phyloP scores from a whole-genome alignment of 2,888 invertebrate genomes.

The Drosophila siamana region DNA sequence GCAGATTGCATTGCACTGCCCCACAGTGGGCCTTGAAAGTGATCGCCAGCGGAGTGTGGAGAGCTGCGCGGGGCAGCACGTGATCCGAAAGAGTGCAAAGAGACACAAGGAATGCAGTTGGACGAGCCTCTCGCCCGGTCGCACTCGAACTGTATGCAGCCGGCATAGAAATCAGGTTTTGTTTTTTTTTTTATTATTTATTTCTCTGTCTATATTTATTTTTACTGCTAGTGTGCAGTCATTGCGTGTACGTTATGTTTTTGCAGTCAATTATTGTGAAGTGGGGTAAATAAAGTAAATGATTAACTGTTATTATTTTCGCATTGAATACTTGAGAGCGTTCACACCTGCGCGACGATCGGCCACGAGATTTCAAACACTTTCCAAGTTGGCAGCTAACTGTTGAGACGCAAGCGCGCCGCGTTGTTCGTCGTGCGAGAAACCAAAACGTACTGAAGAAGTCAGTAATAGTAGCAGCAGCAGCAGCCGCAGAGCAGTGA shows the following conservation, averaged over 20 bases:
- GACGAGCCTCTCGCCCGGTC: constrained; percentile 66
- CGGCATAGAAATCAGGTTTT: constrained; percentile 58
- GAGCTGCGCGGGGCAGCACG: constrained; percentile 39
- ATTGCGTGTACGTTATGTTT: neutral
- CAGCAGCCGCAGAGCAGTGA: constrained; percentile 28
- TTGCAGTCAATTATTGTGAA: neutral
- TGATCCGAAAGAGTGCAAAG: constrained; percentile 48
- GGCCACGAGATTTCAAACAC: constrained; percentile 40
- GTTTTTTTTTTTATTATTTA: constrained; percentile 48
- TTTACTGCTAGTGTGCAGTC: neutral
- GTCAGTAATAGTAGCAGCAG: constrained; percentile 20
- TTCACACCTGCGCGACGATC: constrained; percentile 59
- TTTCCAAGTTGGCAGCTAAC: constrained; percentile 33
- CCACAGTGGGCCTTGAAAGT: constrained; percentile 49
- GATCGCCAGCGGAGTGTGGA: neutral
- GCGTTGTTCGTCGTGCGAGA: constrained; percentile 67
- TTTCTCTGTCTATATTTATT: constrained; percentile 21
- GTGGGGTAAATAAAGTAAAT: constrained; percentile 1
- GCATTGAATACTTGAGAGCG: constrained; percentile 24
- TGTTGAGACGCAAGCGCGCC: constrained; percentile 59
- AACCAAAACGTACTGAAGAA: constrained; percentile 71
- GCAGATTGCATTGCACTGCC: constrained; percentile 20
- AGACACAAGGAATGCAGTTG: constrained; percentile 68
- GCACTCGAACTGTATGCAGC: constrained; percentile 29
- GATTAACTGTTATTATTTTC: constrained; percentile 15